Conservation (phyloP, 2,888 invertebrate species). For the Eueremaeus valkanovi region DNA sequence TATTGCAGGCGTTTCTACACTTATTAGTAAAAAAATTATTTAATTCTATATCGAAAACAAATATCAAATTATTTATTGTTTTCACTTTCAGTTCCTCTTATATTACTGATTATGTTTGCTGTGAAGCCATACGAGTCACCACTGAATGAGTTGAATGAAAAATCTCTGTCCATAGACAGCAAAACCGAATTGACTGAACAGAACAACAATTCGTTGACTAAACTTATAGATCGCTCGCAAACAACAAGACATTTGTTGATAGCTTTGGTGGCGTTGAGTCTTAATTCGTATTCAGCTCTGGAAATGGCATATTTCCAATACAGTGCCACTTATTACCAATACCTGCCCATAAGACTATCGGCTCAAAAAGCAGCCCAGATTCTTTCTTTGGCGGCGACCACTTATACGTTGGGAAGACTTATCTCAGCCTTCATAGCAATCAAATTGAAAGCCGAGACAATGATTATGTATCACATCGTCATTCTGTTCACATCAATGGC, state of each 20-base stretch:
- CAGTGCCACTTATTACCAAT: conserved; percentile 31
- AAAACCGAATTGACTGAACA: neutral
- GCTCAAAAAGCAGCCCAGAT: conserved; percentile 27
- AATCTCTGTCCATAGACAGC: neutral
- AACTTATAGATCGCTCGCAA: neutral
- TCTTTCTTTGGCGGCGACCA: neutral
- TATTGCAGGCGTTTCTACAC: neutral
- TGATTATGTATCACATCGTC: conserved; percentile 29
- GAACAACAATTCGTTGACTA: neutral
- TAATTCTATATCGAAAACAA: neutral
- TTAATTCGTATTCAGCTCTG: conserved; percentile 13
- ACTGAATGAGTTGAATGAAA: neutral
- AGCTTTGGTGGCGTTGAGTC: neutral
- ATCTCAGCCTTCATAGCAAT: conserved; percentile 29
- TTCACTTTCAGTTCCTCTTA: conserved; percentile 13
- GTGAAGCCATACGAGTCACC: neutral
- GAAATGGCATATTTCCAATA: conserved; percentile 28
- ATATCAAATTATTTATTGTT: neutral
- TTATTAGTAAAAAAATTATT: neutral
- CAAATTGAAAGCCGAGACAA: conserved; percentile 17
- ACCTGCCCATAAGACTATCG: neutral
- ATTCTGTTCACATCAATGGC: neutral
- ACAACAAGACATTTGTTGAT: neutral
- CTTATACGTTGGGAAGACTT: conserved; percentile 29
- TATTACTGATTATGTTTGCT: conserved; percentile 16